A percentile compares a stretch with the other conserved stretches of the same genome.
These are phyloP conservation scores for Cephalopholis sonnerati DNA, from an alignment of 2,113 vertebrate genomes.

Conservation along the genomic window DNA sequence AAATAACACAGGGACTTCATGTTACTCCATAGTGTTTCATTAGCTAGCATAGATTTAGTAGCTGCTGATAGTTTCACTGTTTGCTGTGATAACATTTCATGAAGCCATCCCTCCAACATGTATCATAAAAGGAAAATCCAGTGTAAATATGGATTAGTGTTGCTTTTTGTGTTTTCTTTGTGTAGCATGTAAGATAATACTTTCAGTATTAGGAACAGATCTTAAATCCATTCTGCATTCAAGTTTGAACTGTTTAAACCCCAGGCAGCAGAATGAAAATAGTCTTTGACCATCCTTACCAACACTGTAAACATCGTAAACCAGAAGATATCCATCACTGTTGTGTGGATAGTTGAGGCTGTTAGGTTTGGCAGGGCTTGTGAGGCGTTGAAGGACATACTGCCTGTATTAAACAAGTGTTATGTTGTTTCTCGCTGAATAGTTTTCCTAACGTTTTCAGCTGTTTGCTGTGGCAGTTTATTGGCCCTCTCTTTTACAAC, in stretches of 20 bases:
- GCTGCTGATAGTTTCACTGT: neutral
- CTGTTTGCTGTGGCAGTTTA: slow-evolving; percentile 32
- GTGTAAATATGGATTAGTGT: neutral
- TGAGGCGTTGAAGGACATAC: slow-evolving; percentile 56
- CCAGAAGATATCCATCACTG: slow-evolving; percentile 76
- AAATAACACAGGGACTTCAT: neutral
- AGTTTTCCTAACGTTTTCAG: slow-evolving; percentile 34
- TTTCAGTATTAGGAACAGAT: neutral
- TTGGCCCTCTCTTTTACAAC: slow-evolving; percentile 22
- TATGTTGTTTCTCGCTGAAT: slow-evolving; percentile 47
- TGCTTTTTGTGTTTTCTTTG: neutral
- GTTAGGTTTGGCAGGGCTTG: slow-evolving; percentile 63
- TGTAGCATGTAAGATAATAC: neutral
- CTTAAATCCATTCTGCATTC: slow-evolving; percentile 35
- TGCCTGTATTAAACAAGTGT: slow-evolving; percentile 70
- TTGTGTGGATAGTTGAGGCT: slow-evolving; percentile 68
- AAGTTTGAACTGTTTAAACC: slow-evolving; percentile 32
- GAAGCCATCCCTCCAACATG: neutral
- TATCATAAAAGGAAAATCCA: neutral
- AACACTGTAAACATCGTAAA: slow-evolving; percentile 53
- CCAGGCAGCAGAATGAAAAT: slow-evolving; percentile 48
- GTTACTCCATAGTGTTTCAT: neutral
- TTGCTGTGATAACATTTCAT: neutral
- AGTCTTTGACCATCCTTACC: slow-evolving; percentile 46
- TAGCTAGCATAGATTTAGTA: neutral